Evolutionary conservation across 2,797 vertebrate species (phyloP).

Genomic region (Acrocephalus scirpaceus): DNA sequence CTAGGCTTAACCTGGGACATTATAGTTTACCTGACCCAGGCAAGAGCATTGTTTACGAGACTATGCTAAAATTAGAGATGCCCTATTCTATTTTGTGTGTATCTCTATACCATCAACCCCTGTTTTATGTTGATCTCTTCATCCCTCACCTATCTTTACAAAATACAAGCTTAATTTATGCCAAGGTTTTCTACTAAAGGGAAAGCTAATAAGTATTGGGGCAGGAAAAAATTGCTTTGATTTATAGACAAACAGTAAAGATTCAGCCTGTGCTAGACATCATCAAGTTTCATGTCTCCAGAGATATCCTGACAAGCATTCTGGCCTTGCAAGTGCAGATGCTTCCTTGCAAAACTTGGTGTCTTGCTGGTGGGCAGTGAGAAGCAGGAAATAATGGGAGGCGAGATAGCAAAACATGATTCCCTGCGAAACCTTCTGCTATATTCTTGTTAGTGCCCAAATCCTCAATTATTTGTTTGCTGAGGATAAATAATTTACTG

Average conservation of each 20-base stretch:
- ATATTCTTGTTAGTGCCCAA: neutral
- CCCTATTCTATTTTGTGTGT: neutral
- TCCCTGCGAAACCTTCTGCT: neutral
- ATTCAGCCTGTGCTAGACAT: neutral
- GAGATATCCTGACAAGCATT: neutral
- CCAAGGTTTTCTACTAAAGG: neutral
- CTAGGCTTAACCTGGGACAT: neutral
- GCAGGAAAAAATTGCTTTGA: neutral
- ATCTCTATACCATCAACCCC: neutral
- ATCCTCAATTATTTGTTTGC: neutral
- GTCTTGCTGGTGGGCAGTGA: neutral
- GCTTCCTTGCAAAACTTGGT: neutral
- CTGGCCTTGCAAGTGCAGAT: neutral
- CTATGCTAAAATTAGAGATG: neutral
- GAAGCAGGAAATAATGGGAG: neutral
- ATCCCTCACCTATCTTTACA: neutral
- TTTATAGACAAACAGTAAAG: neutral
- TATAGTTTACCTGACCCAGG: neutral
- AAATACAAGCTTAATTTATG: neutral
- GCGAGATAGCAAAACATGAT: neutral
- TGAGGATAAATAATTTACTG: neutral
- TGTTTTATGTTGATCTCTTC: neutral
- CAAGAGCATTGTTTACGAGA: neutral
- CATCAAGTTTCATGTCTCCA: neutral
- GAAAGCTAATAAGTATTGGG: neutral